Evolutionary conservation across 2,113 vertebrate genomes (phyloP), one percentile per base, ranked within the genome.

Genomic region (Pyrgilauda ruficollis): DNA sequence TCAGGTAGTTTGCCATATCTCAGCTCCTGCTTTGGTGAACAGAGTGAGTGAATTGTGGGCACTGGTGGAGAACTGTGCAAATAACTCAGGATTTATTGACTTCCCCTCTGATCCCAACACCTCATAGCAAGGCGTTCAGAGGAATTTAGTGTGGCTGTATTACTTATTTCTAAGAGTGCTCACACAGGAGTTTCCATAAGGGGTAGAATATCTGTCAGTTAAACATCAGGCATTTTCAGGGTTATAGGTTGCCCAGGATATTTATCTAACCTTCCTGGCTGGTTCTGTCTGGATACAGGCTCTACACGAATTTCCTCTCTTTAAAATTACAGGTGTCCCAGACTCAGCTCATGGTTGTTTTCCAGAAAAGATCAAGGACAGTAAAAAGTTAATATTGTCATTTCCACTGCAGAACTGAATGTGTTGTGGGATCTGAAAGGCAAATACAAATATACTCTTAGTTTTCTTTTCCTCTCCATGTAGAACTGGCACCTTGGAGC

Each of bases 401-500:
- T 90, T 55, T 59, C 68, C n/a, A 30, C 44, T 76, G 86, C 83
- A 92, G 67, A 63, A 41, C 50, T 58, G 68, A 85, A 87, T 50
- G 31, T 15, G 6, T 70, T 3, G 1, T 52, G 19, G 53, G 62
- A 86, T 82, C 59, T 93, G 74, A 85, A 96, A 94, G 70, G 66
- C 83, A 90, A 95, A 95, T 94, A 75, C 33, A 94, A 92, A 83
- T 74, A 43, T 84, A 70, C 55, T 84, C 79, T 63, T 53, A 73
- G 24, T 39, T 68, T 91, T 94, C 67, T 55, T 70, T 82, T 72
- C 46, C 49, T 79, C 86, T 81, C 69, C 41, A 18, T 6, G 4
- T 89, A 99, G 99, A 98, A 99, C 99, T 28, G 99, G 99, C 82
- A 99, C 99, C 63, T 97, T 99, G 39, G 99, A 99, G 98, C 99